Percentiles rank a stretch among this genome's conserved stretches.
phyloP scores from a whole-genome alignment of 2,113 vertebrate species.

The Hydropotes inermis region DNA sequence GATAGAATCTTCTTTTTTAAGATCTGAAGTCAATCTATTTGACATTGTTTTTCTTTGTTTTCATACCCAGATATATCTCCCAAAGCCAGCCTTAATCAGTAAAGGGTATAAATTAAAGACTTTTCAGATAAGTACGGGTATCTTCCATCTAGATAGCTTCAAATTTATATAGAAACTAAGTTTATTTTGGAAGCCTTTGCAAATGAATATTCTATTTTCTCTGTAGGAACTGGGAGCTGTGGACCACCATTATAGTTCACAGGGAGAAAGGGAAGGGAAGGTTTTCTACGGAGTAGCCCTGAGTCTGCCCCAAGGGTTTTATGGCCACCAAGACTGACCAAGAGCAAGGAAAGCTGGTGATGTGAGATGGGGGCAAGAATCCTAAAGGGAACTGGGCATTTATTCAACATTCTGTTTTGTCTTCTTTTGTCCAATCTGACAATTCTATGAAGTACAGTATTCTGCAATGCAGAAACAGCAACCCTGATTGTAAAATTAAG shows the following conservation, averaged over 20 bases:
- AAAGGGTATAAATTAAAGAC: not conserved
- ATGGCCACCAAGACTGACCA: not conserved
- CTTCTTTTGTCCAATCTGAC: not conserved
- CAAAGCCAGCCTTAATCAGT: not conserved
- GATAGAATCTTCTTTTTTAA: not conserved
- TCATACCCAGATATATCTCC: not conserved
- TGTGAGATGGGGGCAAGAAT: not conserved
- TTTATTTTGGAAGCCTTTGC: not conserved
- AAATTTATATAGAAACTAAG: not conserved
- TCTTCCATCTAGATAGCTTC: not conserved
- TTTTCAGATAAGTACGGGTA: not conserved
- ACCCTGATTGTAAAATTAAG: not conserved
- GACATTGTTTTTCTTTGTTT: not conserved
- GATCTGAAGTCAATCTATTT: not conserved
- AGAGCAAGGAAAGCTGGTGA: not conserved
- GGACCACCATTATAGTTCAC: not conserved
- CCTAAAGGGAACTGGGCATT: not conserved
- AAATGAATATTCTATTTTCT: not conserved
- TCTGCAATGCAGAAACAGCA: not conserved
- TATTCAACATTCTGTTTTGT: not conserved
- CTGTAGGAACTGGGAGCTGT: not conserved
- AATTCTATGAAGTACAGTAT: not conserved
- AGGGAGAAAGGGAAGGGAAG: not conserved
- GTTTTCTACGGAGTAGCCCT: not conserved
- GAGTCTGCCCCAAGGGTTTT: fast-evolving